Conservation (phyloP, 2,888 invertebrate species). For the Pseudococcus viburni region DNA sequence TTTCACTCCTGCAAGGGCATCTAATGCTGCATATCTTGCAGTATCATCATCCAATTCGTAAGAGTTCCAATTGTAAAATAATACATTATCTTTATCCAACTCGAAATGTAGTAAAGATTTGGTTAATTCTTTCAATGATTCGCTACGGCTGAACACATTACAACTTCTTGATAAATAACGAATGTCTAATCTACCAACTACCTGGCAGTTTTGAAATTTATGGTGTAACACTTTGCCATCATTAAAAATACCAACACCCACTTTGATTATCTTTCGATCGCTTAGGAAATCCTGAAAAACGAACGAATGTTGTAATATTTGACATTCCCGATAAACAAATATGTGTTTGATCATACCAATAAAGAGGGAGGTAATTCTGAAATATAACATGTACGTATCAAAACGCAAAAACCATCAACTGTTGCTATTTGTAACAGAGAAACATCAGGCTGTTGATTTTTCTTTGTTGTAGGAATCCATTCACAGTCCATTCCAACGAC, state of each 20-base stretch:
- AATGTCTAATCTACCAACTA: constrained; percentile 38
- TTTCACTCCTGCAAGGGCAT: constrained; percentile 51
- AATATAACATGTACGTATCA: constrained; percentile 60
- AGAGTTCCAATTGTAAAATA: constrained; percentile 40
- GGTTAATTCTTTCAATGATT: constrained; percentile 55
- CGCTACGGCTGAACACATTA: constrained; percentile 56
- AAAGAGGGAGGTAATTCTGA: constrained; percentile 46
- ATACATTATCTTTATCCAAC: constrained; percentile 57
- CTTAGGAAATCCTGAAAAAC: constrained; percentile 44
- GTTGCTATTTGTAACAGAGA: constrained; percentile 60
- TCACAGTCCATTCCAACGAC: constrained; percentile 61
- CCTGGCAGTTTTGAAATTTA: constrained; percentile 41
- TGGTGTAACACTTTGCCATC: constrained; percentile 48
- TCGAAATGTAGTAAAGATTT: constrained; percentile 56
- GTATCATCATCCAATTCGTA: constrained; percentile 48
- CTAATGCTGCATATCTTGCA: constrained; percentile 58
- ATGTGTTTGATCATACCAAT: neutral
- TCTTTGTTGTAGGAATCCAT: constrained; percentile 51
- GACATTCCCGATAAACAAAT: neutral
- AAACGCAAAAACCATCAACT: constrained; percentile 53
- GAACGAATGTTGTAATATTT: neutral
- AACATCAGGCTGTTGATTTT: constrained; percentile 61
- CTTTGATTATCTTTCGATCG: constrained; percentile 56
- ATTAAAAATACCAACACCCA: constrained; percentile 58
- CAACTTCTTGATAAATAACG: constrained; percentile 60